Evolutionary conservation across 2,797 vertebrate genomes (phyloP).

Genomic region (Arctocebus calabarensis): DNA sequence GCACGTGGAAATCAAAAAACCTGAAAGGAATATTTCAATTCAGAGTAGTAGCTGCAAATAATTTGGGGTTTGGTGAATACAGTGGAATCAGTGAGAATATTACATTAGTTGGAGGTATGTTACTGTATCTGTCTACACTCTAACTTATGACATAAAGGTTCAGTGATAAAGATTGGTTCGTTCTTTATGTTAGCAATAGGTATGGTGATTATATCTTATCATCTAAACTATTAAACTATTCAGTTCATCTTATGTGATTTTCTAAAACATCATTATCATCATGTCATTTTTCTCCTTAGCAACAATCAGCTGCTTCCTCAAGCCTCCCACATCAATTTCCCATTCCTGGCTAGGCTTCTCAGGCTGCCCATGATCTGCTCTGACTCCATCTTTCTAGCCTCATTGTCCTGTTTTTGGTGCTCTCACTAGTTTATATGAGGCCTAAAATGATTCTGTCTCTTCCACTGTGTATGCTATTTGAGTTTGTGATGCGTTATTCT

Average conservation of each 20-base stretch:
- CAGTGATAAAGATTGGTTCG: not conserved
- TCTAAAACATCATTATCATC: not conserved
- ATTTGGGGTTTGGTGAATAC: slow-evolving; percentile 86
- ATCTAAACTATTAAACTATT: not conserved
- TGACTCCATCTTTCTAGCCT: not conserved
- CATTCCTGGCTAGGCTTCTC: not conserved
- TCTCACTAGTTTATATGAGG: not conserved
- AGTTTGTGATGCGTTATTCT: not conserved
- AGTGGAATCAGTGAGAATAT: slow-evolving; percentile 85
- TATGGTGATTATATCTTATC: not conserved
- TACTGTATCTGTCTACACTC: not conserved
- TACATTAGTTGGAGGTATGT: slow-evolving; percentile 82
- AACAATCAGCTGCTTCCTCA: not conserved
- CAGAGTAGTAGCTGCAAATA: slow-evolving; percentile 87
- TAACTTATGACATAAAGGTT: not conserved
- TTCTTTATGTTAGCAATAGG: slow-evolving; percentile 27
- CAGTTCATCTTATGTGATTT: not conserved
- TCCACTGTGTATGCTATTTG: not conserved
- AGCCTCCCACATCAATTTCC: not conserved
- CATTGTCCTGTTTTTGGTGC: not conserved
- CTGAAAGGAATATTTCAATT: slow-evolving; percentile 87
- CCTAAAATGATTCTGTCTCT: not conserved
- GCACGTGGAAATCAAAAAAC: slow-evolving; percentile 85
- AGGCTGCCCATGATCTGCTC: not conserved
- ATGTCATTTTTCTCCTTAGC: not conserved